phyloP scores from a whole-genome alignment of 2,797 vertebrate genomes.

The Pteronotus mesoamericanus region DNA sequence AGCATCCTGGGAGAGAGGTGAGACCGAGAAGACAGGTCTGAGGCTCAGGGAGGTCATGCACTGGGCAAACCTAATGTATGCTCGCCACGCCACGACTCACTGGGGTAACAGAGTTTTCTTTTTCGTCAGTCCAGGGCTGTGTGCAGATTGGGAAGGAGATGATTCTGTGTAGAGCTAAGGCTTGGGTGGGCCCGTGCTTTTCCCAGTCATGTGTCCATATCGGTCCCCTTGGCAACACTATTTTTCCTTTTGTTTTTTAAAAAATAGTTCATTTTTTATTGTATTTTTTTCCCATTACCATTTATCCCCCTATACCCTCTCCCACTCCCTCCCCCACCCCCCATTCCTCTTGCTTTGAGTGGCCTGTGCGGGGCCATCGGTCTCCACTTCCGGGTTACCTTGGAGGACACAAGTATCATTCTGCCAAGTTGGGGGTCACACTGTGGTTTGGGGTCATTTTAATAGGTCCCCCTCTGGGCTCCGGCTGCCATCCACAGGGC shows the following conservation, averaged over 20 bases:
- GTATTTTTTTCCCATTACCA: not conserved
- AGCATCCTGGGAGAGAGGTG: not conserved
- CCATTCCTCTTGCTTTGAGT: not conserved
- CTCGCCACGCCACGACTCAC: not conserved
- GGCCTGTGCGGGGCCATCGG: not conserved
- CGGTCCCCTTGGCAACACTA: not conserved
- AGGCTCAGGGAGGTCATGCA: accelerated
- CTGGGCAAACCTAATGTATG: accelerated
- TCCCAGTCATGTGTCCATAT: not conserved
- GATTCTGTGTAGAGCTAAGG: not conserved
- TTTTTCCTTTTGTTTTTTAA: not conserved
- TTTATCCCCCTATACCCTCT: not conserved
- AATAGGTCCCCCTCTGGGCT: not conserved
- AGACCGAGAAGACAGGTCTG: not conserved
- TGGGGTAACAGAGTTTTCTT: not conserved
- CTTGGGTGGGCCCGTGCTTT: not conserved
- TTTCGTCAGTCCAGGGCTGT: not conserved
- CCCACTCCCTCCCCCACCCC: not conserved
- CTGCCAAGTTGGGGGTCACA: not conserved
- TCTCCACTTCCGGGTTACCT: not conserved
- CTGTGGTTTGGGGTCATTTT: not conserved
- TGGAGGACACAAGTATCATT: not conserved
- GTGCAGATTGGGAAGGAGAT: not conserved
- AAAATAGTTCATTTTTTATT: not conserved
- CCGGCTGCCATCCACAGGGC: not conserved